phyloP scores from a whole-genome alignment of 2,797 vertebrate genomes.

The Chaetodon trifasciatus region DNA sequence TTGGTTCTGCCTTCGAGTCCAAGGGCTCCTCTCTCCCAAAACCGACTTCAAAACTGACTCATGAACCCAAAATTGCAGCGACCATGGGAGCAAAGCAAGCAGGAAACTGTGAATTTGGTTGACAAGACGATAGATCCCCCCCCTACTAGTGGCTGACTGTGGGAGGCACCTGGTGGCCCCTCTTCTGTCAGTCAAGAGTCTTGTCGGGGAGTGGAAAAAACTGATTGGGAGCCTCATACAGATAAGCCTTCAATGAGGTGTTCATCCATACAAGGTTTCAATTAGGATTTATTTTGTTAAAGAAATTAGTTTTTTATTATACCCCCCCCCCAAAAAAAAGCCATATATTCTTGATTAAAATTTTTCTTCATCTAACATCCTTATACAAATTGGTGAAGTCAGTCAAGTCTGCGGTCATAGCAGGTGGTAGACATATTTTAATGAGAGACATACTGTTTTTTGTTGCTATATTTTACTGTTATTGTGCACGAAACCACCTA shows the following conservation, averaged over 20 bases:
- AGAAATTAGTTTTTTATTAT: too few relatives aligned
- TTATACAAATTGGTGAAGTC: neutral
- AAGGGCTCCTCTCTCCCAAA: neutral
- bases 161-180: conserved; percentile 24
- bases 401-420: neutral
- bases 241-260: conserved; percentile 23
- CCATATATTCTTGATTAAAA: too few relatives aligned
- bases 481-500: neutral
- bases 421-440: neutral
- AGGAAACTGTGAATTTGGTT: conserved; percentile 16
- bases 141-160: conserved; percentile 2
- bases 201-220: conserved; percentile 11
- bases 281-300: conserved; percentile 4
- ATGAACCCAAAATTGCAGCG: conserved; percentile 13
- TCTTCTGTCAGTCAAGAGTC: neutral
- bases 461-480: neutral
- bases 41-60: conserved; percentile 11
- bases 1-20: conserved; percentile 24
- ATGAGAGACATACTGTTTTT: neutral
- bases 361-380: neutral
- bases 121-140: conserved; percentile 16
- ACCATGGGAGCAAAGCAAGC: neutral
- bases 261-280: conserved; percentile 25
- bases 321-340: too few relatives aligned
- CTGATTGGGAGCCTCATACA: conserved; percentile 13